Conservation (phyloP, 2,888 invertebrate species). For the Lissocephala sabroskyi region DNA sequence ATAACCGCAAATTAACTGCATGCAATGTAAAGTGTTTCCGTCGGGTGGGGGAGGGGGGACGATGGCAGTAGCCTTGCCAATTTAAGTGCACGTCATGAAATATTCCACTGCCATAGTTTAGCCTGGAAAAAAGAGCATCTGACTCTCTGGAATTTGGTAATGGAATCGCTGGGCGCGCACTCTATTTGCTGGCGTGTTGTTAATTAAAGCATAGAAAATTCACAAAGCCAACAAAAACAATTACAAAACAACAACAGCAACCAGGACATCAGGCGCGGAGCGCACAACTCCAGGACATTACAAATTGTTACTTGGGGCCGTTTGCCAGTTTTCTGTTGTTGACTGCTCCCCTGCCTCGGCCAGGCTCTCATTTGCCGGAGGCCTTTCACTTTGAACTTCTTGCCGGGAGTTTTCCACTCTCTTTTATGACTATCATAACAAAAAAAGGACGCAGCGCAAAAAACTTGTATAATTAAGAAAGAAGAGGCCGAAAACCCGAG, state of each 20-base stretch:
- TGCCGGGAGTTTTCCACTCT: neutral
- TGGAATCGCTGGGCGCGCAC: slow-evolving; percentile 23
- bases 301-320: slow-evolving; percentile 29
- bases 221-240: slow-evolving; percentile 15
- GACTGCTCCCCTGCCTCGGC: neutral
- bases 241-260: slow-evolving; percentile 6
- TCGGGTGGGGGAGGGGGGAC: too few species aligned
- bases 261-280: neutral
- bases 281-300: slow-evolving; percentile 32
- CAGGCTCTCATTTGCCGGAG: slow-evolving; percentile 3
- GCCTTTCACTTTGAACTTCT: slow-evolving; percentile 41
- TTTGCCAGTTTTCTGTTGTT: too few species aligned
- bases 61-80: too few species aligned
- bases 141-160: slow-evolving; percentile 4
- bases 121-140: too few species aligned
- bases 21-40: too few species aligned
- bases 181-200: slow-evolving; percentile 39
- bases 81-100: too few species aligned
- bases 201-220: slow-evolving; percentile 38
- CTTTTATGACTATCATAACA: slow-evolving; percentile 8
- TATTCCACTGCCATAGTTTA: too few species aligned
- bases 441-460: slow-evolving; percentile 22
- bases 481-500: slow-evolving; percentile 16
- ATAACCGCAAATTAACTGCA: slow-evolving; percentile 46
- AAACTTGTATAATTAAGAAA: slow-evolving; percentile 40